These are phyloP conservation scores for Aphelinus certus DNA, from an alignment of 1,140 invertebrate species.

Conservation along the genomic window DNA sequence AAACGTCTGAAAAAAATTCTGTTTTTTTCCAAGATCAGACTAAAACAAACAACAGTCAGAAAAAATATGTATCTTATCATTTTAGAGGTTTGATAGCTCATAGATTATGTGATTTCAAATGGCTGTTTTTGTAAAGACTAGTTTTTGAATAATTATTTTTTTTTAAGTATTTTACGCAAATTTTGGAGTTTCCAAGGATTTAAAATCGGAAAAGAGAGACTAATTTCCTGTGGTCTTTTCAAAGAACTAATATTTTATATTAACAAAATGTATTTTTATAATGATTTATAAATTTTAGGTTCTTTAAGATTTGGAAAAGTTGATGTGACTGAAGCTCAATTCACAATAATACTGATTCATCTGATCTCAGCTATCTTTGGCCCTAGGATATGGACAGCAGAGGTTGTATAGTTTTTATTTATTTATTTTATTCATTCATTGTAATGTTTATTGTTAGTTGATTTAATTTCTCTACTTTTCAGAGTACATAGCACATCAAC, in stretches of 20 bases:
- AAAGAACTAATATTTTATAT: conserved; percentile 8
- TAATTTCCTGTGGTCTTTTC: neutral
- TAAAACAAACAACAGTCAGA: neutral
- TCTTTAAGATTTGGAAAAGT: conserved; percentile 92
- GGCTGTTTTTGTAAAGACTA: neutral
- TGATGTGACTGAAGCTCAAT: conserved; percentile 98
- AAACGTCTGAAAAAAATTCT: neutral
- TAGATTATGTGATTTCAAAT: too few relatives aligned
- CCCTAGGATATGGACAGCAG: conserved; percentile 82
- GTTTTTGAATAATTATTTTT: conserved; percentile 9
- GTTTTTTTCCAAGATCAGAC: neutral
- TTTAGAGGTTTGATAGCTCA: too few relatives aligned
- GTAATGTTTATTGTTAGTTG: conserved; percentile 12
- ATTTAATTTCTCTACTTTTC: conserved; percentile 8
- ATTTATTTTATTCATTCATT: conserved; percentile 50
- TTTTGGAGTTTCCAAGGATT: too few relatives aligned
- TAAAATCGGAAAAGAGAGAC: too few relatives aligned
- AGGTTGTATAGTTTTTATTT: conserved; percentile 71
- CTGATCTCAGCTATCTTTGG: conserved; percentile 89
- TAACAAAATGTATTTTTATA: neutral
- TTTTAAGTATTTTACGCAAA: neutral
- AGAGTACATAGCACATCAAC: neutral
- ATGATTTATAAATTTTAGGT: conserved; percentile 61
- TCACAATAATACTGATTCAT: conserved; percentile 91
- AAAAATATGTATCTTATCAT: too few relatives aligned